Base-by-base conservation (phyloP, 1,140 invertebrate species). In the Brachionus paranguensis region DNA sequence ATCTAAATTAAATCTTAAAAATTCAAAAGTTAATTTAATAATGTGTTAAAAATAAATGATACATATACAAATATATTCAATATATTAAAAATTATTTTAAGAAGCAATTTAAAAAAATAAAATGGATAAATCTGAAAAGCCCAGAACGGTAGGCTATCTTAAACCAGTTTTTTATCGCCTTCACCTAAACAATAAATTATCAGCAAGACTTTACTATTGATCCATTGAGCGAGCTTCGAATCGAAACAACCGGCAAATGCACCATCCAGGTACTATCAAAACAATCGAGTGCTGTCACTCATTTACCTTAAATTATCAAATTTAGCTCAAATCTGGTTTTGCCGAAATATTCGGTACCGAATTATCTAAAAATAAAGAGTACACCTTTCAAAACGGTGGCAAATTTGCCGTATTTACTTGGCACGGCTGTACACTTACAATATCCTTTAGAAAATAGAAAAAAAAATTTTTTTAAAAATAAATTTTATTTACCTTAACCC, bases 281-380 rank as follows among this genome's bases (percentile, higher is more conserved):
- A 45, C 24, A 17, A n/a, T 47, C 4, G 5, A 37, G 6, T 29
- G 33, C 7, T 37, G 33, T 37, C 33, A 37, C 33, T 37, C 6
- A 37, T 37, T 41, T 55, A 33, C 4, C 14, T 60, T 10, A 47
- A 29, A 17, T 17, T 14, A 50, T 37, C 55, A n/a, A 6, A 89
- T 90, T 85, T 85, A 96, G 93, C 89, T 97, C 14, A 93, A 94
- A 87, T 92, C 89, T 87, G 97, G 96, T 8, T 91, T 94, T 85
- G 96, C 95, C 0, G 97, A 99, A 91, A 92, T 99, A 65, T 99
- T 99, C 91, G 97, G 97, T 0, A 96, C 96, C 0, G 97, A 99
- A 90, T 88, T 99, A 83, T 94, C 97, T 0, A 95, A 95, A 89
- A 95, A 95, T 27, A 98, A 96, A 89, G 92, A 93, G 17, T 99